Evolutionary conservation across 1,140 invertebrate genomes (phyloP), one percentile per base, ranked within the genome.

Genomic region (Drosophila asahinai): DNA sequence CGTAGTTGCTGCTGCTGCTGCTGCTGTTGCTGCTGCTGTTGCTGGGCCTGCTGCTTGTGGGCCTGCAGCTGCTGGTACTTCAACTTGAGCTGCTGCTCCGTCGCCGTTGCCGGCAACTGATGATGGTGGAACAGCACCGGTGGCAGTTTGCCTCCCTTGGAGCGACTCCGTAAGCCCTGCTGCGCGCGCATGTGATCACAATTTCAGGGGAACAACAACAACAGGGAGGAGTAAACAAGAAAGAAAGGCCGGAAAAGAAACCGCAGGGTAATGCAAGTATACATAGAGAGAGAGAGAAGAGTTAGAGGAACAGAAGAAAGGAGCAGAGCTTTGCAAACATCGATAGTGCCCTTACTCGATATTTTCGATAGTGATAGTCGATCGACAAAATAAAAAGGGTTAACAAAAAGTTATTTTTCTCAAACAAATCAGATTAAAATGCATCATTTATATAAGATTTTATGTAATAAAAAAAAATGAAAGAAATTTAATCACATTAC

Each of bases 1-100:
- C 82, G 81, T 92, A 83, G 79, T 81, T 81, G 81, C 72, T 82
- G 83, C 52, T 84, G 72, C 47, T 72, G 83, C n/a, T 75, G 61
- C n/a, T 83, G 80, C 6, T 71, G n/a, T n/a, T n/a, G n/a, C n/a
- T n/a, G 80, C 58, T 75, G 65, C 55, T 86, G 76, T 42, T 43
- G 42, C 54, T 57, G 54, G 14, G 54, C 54, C 19, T 75, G 84
- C 67, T 77, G 68, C 42, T 91, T 76, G 43, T 77, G 78, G 68
- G 78, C 62, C 57, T 84, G 80, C 60, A 81, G 74, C 30, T 81
- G 77, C 61, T 78, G 83, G 36, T 81, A 75, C 65, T 70, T 74
- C 63, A 72, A 68, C 66, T 87, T 80, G 30, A 77, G 79, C 65
- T 75, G 71, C 47, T 81, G 80, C 66, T 78, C 79, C 63, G 76